Evolutionary conservation across 2,888 invertebrate genomes (phyloP), one percentile per base, ranked within the genome.

Genomic region (Drosophila prolongata): DNA sequence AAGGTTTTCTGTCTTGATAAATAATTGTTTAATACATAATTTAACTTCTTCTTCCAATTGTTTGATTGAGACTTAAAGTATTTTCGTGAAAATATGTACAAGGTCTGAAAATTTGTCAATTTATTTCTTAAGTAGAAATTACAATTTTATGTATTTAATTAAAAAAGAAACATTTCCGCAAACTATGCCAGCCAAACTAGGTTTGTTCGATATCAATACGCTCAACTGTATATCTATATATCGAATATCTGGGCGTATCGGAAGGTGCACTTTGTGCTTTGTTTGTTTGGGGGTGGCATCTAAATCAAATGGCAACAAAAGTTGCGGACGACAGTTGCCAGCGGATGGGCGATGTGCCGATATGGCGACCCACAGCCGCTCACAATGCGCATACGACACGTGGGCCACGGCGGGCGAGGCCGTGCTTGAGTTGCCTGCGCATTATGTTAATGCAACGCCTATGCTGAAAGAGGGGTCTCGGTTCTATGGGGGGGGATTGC

Each of bases 371-470:
- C 24, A 10, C 30, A 11, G 64, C 13, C 34, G 38, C 75, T 67
- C 65, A 85, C 82, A 84, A 67, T 86, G 77, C 80, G 75, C 74
- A 89, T 83, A 84, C 75, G 75, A 78, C 84, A 75, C 76, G 84
- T 83, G 58, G 72, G 68, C 65, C 61, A 30, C 11, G 6, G 34
- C 10, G 27, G 38, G 47, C 42, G 47, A 47, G 56, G 35, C 61
- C 50, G 1, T 52, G 61, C 72, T 89, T 79, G 89, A 89, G 89
- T 89, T 83, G 75, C 78, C 80, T 82, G 86, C 76, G 89, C 89
- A 85, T 85, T 85, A 85, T 85, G 85, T 86, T 85, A 89, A 89
- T 85, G 86, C 87, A 49, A 43, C 42, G 68, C 62, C 59, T 37
- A 56, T 42, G 52, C 64, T 34, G 3, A 46, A 38, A 14, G 52